Evolutionary conservation across 2,797 vertebrate genomes (phyloP), one percentile per base, ranked within the genome.

Genomic region (Urosaurus nigricauda): DNA sequence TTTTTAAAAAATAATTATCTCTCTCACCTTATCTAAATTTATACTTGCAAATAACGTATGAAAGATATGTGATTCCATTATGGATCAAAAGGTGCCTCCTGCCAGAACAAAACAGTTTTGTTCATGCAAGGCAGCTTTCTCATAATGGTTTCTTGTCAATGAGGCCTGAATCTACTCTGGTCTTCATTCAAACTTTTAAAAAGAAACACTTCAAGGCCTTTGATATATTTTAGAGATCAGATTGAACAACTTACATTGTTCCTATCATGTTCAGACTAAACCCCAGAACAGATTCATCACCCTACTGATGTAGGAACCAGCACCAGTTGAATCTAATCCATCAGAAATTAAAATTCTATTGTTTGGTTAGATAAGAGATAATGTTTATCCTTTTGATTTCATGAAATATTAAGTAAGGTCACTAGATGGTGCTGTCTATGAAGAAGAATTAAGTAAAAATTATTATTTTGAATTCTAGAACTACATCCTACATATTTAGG

Each of bases 341-440:
- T 4, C 11, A 47, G 21, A 47, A 79, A 68, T 51, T 6, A 43
- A 12, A 56, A 35, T 74, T 51, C 7, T 51, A 51, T 51, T 37
- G 47, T 11, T 75, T 74, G 13, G 37, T 19, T 77, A 56, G 32
- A 6, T 17, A 78, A 29, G 11, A 47, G 9, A 12, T 14, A 47
- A 5, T 21, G 56, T 63, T 80, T 65, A n/a, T 51, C 13, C 47
- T 17, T 63, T 80, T 77, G 35, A 29, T 63, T 29, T 29, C 47
- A 81, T 24, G 73, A 81, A 84, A 78, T 65, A 19, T 81, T 85
- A 81, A 63, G 3, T 9, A 74, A 29, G 29, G 78, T 89, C 83
- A 74, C 51, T 85, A 75, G 88, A 35, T 89, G 83, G 88, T 83
- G 81, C 77, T 89, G 51, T 79, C 13, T 80, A 53, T 29, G n/a